phyloP scores from a whole-genome alignment of 2,113 vertebrate species.

The Uropsilus gracilis region DNA sequence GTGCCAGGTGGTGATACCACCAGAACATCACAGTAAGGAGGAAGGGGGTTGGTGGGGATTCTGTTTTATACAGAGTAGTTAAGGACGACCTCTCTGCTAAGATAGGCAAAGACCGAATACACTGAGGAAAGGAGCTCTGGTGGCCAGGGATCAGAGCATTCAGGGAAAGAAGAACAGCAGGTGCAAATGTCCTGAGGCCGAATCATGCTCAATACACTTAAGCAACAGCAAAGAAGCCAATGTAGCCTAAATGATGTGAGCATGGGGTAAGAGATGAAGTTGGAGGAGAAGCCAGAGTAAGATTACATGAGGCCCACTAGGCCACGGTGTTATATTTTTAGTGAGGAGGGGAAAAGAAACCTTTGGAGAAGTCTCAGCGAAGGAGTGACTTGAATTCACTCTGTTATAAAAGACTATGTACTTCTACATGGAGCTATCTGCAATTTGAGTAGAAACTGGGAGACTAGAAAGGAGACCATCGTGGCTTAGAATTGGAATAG shows the following conservation, averaged over 20 bases:
- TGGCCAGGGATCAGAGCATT: not conserved
- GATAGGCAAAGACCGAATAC: not conserved
- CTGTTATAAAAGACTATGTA: not conserved
- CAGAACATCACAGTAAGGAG: not conserved
- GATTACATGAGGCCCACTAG: fast-evolving
- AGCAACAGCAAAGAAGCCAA: not conserved
- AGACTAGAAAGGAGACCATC: not conserved
- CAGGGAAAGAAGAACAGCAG: not conserved
- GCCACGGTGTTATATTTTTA: not conserved
- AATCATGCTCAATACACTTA: not conserved
- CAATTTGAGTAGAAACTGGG: not conserved
- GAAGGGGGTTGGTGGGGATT: not conserved
- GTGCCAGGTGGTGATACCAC: not conserved
- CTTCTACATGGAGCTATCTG: not conserved
- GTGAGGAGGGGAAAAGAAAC: not conserved
- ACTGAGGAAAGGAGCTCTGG: not conserved
- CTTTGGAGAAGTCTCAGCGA: not conserved
- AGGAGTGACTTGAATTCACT: not conserved
- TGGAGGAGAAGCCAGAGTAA: not conserved
- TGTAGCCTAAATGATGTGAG: not conserved
- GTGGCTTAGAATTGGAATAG: not conserved
- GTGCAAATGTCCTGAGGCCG: not conserved
- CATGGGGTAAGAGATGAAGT: not conserved
- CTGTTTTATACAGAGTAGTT: not conserved
- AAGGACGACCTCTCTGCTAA: not conserved